phyloP scores from a whole-genome alignment of 2,113 vertebrate species.

The Leptobrachium leishanense region DNA sequence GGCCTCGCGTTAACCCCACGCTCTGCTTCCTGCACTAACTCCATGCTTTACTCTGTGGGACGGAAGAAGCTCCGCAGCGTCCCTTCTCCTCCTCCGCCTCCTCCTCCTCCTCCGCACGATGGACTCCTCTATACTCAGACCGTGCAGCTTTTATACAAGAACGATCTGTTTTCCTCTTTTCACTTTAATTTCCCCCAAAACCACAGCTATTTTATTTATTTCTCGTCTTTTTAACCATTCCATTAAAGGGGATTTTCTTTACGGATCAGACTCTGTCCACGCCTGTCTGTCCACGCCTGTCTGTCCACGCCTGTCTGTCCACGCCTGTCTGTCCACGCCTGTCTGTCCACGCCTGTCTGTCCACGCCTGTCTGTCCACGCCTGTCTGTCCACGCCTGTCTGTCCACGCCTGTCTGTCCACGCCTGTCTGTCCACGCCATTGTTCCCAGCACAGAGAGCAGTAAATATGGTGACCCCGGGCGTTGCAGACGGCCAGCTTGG shows the following conservation, averaged over 20 bases:
- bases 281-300: constrained; percentile 59
- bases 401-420: too few species aligned
- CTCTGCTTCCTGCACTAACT: constrained; percentile 71
- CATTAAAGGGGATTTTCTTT: not conserved
- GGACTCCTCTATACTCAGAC: not conserved
- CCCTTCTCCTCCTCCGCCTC: constrained; percentile 63
- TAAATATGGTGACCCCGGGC: too few species aligned
- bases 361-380: constrained; percentile 64
- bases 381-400: not conserved
- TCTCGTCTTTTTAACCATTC: constrained; percentile 25
- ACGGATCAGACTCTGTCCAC: constrained; percentile 51
- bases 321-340: constrained; percentile 57
- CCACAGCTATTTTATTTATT: constrained; percentile 44
- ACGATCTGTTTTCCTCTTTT: not conserved
- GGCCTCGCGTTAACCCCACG: constrained; percentile 66
- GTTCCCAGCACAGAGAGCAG: too few species aligned
- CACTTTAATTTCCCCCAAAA: constrained; percentile 18
- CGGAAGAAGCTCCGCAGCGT: constrained; percentile 68
- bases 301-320: constrained; percentile 61
- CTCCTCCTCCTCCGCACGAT: constrained; percentile 55
- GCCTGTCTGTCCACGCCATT: too few species aligned
- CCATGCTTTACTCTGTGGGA: constrained; percentile 62
- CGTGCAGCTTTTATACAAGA: too few species aligned
- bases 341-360: constrained; percentile 67
- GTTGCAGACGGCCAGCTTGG: too few species aligned